Evolutionary conservation across 1,140 invertebrate genomes (phyloP).

Genomic region (Caenorhabditis latens): DNA sequence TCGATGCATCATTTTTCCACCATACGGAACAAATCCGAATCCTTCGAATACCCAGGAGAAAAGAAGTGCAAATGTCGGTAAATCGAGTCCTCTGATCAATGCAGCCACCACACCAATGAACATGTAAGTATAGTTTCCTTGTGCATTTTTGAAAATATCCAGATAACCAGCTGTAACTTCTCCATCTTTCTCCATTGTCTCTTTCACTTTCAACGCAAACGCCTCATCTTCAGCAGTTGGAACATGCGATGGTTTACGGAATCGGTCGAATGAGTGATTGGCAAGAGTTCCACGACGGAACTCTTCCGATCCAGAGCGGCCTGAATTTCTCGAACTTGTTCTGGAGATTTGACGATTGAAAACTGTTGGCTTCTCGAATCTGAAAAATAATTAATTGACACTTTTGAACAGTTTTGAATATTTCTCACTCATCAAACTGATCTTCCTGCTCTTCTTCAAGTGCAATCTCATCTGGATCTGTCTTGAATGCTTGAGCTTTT

Average conservation of each 20-base stretch:
- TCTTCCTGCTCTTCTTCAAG: background rate
- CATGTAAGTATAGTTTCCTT: slow-evolving; percentile 60
- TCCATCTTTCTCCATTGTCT: slow-evolving; percentile 64
- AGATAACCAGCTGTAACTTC: slow-evolving; percentile 63
- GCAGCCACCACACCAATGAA: slow-evolving; percentile 51
- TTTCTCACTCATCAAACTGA: slow-evolving; percentile 18
- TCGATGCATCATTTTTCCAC: slow-evolving; percentile 60
- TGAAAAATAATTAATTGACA: background rate
- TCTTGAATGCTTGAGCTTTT: slow-evolving; percentile 79
- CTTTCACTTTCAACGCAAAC: slow-evolving; percentile 67
- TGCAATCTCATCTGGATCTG: slow-evolving; percentile 8
- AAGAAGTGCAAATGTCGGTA: slow-evolving; percentile 59
- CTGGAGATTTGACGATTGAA: background rate
- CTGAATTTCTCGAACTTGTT: slow-evolving; percentile 10
- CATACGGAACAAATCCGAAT: slow-evolving; percentile 27
- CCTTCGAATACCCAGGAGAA: slow-evolving; percentile 60
- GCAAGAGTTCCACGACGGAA: slow-evolving; percentile 40
- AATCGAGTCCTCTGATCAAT: slow-evolving; percentile 58
- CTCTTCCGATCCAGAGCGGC: slow-evolving; percentile 4
- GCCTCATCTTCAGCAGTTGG: slow-evolving; percentile 65
- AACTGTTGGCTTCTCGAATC: background rate
- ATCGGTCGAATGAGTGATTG: slow-evolving; percentile 34
- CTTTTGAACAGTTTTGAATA: background rate
- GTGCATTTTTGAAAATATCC: slow-evolving; percentile 64
- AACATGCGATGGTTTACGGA: background rate